Base-by-base conservation (phyloP, 2,888 invertebrate species). In the Napeogenes inachia region DNA sequence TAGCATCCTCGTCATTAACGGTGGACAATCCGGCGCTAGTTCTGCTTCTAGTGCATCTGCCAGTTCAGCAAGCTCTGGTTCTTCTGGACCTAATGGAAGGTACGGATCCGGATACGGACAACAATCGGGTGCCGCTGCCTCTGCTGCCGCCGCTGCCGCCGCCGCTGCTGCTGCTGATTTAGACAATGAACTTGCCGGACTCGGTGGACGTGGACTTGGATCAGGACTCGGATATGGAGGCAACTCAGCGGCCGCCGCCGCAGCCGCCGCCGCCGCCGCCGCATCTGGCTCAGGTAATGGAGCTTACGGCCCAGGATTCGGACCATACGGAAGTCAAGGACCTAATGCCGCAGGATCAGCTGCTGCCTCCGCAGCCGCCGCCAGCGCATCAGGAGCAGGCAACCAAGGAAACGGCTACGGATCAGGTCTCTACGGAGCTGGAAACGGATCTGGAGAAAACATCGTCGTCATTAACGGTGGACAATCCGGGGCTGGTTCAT, bases 361-460 rank as follows among this genome's bases (percentile, higher is more conserved):
- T 32, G 45, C 47, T 32, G 33, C 60, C 13, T 59, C 60, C 45
- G 57, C 63, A 6, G 42, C 42, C 10, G 8, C 42, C 42, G 42
- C 42, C 5, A 12, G 42, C 42, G 8, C 42, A 42, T 6, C 42
- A 10, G 42, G 42, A 42, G 42, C 42, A 42, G 42, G 42, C 12
- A 47, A 47, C 13, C 47, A 47, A 47, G 47, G 47, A 47, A 13
- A 4, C 47, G 47, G 47, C 47, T 47, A 47, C 47, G 47, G 47
- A 47, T 47, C 47, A 6, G 47, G 47, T 47, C 47, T 47, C 47
- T 10, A 42, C 8, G 42, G 42, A 3, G 12, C 10, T 42, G 13
- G n/a, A 4, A 30, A n/a, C 54, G 54, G 65, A 21, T 57, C 65
- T 13, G 62, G 69, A n/a, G 63, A 65, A 4, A 10, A 12, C 10